Percentiles rank a stretch among this genome's conserved stretches.
Conservation (phyloP, 1,140 invertebrate genomes). For the Drosophila parabipectinata region DNA sequence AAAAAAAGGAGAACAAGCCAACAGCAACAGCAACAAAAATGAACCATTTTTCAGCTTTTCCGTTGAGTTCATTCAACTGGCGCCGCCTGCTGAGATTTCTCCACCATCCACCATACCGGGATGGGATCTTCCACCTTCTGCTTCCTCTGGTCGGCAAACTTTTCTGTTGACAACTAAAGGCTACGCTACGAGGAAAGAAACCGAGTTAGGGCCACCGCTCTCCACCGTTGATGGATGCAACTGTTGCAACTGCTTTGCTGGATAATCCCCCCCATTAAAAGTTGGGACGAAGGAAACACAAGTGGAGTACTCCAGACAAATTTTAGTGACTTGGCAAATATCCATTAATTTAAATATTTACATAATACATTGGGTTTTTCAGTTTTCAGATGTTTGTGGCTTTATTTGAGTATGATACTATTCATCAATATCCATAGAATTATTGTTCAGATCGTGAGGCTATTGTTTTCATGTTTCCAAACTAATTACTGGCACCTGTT, state of each 20-base stretch:
- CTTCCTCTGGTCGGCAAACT: conserved; percentile 32
- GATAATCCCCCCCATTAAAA: conserved; percentile 79
- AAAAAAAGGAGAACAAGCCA: conserved; percentile 24
- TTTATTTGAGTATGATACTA: no score
- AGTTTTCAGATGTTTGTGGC: not conserved
- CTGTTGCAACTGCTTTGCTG: conserved; percentile 57
- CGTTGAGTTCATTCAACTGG: conserved; percentile 75
- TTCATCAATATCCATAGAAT: not conserved
- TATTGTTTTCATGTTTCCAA: not conserved
- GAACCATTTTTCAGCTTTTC: conserved; percentile 72
- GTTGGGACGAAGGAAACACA: conserved; percentile 8
- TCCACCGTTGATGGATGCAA: conserved; percentile 70
- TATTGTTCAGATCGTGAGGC: not conserved
- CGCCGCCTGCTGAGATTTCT: conserved; percentile 72
- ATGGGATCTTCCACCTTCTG: conserved; percentile 11
- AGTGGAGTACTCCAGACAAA: not conserved
- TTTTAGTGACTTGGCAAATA: not conserved
- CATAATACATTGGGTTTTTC: not conserved
- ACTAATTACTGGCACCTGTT: conserved; percentile 1
- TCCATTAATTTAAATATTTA: conserved; percentile 1
- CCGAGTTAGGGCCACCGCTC: conserved; percentile 55
- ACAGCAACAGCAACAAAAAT: conserved; percentile 36
- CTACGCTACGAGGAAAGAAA: conserved; percentile 18
- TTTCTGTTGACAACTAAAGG: conserved; percentile 65
- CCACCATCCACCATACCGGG: conserved; percentile 18